Evolutionary conservation across 2,888 invertebrate genomes (phyloP).

Genomic region (Monochamus alternatus): DNA sequence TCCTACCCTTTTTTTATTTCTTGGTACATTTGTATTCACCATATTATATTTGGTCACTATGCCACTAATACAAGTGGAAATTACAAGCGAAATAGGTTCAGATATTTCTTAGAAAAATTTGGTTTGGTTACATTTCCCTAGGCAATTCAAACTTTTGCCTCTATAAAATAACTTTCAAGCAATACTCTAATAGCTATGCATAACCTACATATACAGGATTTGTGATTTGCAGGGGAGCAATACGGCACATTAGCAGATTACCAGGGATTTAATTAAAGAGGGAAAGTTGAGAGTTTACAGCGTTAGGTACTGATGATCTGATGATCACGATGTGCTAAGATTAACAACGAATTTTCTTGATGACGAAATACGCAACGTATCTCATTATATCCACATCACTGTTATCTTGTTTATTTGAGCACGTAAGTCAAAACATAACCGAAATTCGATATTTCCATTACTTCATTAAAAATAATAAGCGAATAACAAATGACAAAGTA

Average conservation of each 20-base stretch:
- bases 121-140: background rate
- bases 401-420: no score
- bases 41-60: background rate
- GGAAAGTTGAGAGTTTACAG: background rate
- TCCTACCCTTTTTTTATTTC: no score
- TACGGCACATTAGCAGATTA: background rate
- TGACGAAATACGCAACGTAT: no score
- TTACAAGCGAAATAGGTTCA: background rate
- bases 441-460: no score
- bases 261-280: background rate
- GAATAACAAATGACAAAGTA: no score
- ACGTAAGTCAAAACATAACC: no score
- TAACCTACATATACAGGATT: background rate
- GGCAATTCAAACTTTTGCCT: background rate
- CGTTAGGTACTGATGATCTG: background rate
- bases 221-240: background rate
- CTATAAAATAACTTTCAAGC: background rate
- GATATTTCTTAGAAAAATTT: background rate
- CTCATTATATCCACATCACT: no score
- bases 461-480: no score
- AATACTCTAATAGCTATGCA: background rate
- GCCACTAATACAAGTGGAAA: background rate
- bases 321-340: no score
- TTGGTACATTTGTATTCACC: no score
- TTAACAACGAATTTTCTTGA: no score